Percentiles rank a stretch among this genome's conserved stretches.
phyloP scores from a whole-genome alignment of 1,140 invertebrate genomes.

The Ridgeia piscesae region DNA sequence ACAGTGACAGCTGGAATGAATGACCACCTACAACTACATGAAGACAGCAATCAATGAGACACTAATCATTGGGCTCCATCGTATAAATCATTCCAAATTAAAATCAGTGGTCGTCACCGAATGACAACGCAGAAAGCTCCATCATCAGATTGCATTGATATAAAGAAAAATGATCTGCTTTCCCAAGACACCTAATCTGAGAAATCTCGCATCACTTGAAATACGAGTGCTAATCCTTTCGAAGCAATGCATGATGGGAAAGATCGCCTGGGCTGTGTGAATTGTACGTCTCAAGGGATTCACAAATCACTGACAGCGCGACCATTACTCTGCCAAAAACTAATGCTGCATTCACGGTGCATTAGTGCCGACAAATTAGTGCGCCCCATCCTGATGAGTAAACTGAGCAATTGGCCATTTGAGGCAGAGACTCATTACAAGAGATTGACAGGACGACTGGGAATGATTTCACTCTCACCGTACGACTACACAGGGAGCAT shows the following conservation, averaged over 20 bases:
- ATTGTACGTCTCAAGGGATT: background rate
- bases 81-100: conserved; percentile 6
- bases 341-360: background rate
- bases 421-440: background rate
- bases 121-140: background rate
- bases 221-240: background rate
- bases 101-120: background rate
- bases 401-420: conserved; percentile 5
- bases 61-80: background rate
- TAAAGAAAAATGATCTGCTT: background rate
- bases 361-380: background rate
- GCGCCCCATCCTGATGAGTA: background rate
- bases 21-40: background rate
- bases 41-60: background rate
- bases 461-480: background rate
- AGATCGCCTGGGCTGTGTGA: background rate
- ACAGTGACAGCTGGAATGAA: background rate
- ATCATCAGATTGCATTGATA: background rate
- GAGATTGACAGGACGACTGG: background rate
- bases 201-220: background rate
- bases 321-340: background rate
- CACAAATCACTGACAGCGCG: background rate
- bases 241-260: background rate
- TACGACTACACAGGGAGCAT: no score
- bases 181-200: background rate